Conservation (phyloP, 2,797 vertebrate genomes). For the Peromyscus nudipes region DNA sequence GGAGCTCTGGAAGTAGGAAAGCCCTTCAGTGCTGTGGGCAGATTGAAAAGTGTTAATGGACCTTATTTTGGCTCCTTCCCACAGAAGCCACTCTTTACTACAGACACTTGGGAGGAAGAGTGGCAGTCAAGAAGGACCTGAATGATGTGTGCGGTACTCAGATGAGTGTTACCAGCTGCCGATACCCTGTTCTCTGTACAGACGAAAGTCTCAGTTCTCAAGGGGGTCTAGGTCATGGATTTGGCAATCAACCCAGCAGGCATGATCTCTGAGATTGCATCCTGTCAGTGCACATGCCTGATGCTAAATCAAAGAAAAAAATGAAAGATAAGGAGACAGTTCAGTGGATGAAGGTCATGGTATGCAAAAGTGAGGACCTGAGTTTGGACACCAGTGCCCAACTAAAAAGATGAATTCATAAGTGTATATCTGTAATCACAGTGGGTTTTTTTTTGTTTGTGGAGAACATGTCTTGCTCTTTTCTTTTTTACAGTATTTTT, state of each 20-base stretch:
- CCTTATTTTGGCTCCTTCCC: neutral
- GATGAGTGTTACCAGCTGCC: neutral
- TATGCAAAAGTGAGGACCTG: neutral
- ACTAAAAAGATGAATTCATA: neutral
- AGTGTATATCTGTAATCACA: neutral
- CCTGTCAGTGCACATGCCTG: neutral
- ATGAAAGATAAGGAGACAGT: too few species aligned
- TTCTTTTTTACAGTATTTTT: neutral
- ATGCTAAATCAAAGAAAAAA: neutral
- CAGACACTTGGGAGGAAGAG: neutral
- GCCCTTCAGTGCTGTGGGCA: neutral
- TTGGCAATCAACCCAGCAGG: fast-evolving
- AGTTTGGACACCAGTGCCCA: neutral
- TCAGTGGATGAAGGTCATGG: neutral
- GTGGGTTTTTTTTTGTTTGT: neutral
- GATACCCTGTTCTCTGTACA: neutral
- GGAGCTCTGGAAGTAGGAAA: neutral
- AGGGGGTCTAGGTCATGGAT: fast-evolving
- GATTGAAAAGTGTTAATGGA: neutral
- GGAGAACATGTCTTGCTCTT: neutral
- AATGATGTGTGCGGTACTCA: too few species aligned
- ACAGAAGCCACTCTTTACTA: fast-evolving
- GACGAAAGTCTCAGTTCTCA: neutral
- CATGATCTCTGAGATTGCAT: too few species aligned
- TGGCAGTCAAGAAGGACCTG: neutral